Base-by-base conservation (phyloP, 2,797 vertebrate genomes). In the Emys orbicularis region DNA sequence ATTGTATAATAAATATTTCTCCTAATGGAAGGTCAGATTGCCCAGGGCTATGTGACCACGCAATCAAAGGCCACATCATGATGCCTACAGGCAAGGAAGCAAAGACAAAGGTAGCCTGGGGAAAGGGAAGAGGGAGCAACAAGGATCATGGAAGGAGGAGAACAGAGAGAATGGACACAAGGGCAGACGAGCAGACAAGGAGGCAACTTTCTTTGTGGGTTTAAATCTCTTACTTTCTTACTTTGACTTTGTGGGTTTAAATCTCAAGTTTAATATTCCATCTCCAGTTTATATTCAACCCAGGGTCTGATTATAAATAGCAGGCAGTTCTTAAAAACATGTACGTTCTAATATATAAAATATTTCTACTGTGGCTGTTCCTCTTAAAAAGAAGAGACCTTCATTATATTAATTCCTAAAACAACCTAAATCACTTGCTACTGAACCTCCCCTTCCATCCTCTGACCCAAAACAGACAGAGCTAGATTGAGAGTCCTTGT, bases 11-110 rank as follows among this genome's bases (percentile, higher is more conserved):
- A 3, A 85, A 3, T 79, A 34, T 19, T 3, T 81, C 29, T 86
- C 6, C n/a, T 81, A 5, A 0, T 0, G 1, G 6, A 27, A 81
- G 2, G 5, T 18, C 5, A 1, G 0, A 0, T 12, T 2, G n/a
- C 25, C 79, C 25, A 41, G 37, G 21, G 53, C 31, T 79, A 50
- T 29, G 47, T 41, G n/a, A 37, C 29, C 53, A 56, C 27, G n/a
- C n/a, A 37, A 81, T 81, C n/a, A 81, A 72, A 56, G 53, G n/a
- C n/a, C n/a, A 72, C 6, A 72, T 41, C 68, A 56, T 41, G 37
- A 44, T 29, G n/a, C 13, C 79, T 37, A 56, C 25, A 15, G 37
- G 37, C 23, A 81, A 37, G 13, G 25, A 56, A 81, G 18, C 37
- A n/a, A 41, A 21, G 18, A 41, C 68, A 72, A 72, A 72, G n/a